A percentile compares a stretch with the other conserved stretches of the same genome.
Conservation (phyloP, 2,888 invertebrate genomes). For the Chloroclysta siterata region DNA sequence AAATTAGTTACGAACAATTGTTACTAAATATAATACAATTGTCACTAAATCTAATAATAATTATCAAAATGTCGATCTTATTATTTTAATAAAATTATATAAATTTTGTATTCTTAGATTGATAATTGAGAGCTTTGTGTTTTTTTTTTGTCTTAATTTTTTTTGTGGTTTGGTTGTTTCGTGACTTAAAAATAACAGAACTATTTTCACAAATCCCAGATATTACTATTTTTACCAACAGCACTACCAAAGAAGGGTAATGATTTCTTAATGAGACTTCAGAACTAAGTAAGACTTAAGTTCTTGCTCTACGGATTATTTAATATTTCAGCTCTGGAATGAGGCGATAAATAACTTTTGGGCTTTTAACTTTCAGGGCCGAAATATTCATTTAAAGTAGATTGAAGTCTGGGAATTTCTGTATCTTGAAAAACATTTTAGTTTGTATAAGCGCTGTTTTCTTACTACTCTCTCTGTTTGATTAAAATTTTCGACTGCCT, state of each 20-base stretch:
- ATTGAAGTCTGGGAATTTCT: slow-evolving; percentile 19
- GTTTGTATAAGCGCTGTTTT: not conserved
- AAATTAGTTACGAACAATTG: no score
- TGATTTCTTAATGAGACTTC: slow-evolving; percentile 40
- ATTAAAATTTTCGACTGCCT: no score
- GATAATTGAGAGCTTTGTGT: no score
- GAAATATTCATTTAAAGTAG: slow-evolving; percentile 26
- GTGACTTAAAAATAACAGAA: not conserved
- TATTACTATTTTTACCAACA: slow-evolving; percentile 9
- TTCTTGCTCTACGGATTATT: slow-evolving; percentile 31
- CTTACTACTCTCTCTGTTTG: not conserved
- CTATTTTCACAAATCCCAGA: not conserved
- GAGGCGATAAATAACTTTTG: slow-evolving; percentile 32
- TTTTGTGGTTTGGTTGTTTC: no score
- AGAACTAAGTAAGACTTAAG: slow-evolving; percentile 24
- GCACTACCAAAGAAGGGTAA: slow-evolving; percentile 6
- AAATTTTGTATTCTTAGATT: no score
- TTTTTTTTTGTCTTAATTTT: no score
- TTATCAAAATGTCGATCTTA: no score
- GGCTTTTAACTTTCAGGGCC: slow-evolving; percentile 22
- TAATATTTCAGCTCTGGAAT: slow-evolving; percentile 28
- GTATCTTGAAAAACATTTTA: slow-evolving; percentile 13
- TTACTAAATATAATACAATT: no score
- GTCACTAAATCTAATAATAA: no score
- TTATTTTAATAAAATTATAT: no score